A percentile compares a stretch with the other conserved stretches of the same genome.
Conservation (phyloP, 2,113 vertebrate species). For the Ictalurus furcatus region DNA sequence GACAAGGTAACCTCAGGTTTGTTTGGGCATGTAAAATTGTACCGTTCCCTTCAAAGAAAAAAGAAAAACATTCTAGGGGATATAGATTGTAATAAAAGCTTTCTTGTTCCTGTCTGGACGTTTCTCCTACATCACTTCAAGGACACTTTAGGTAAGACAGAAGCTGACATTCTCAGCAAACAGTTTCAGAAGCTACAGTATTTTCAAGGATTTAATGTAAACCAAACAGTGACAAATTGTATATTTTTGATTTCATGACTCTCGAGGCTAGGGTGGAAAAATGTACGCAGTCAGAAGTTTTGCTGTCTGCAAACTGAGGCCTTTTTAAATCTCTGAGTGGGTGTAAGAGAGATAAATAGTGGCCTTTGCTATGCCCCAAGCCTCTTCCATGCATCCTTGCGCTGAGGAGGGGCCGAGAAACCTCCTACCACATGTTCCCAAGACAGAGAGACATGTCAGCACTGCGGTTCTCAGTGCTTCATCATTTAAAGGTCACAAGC, state of each 20-base stretch:
- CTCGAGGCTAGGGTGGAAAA: neutral
- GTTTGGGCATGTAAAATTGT: constrained; percentile 35
- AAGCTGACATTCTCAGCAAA: neutral
- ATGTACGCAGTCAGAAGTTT: constrained; percentile 30
- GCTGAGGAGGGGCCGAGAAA: constrained; percentile 54
- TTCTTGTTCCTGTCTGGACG: constrained; percentile 22
- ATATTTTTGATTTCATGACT: neutral
- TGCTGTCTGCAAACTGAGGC: constrained; percentile 43
- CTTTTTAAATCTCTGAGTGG: constrained; percentile 57
- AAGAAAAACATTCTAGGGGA: constrained; percentile 23
- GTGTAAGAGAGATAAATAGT: constrained; percentile 66
- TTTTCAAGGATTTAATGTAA: constrained; percentile 6
- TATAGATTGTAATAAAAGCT: constrained; percentile 34
- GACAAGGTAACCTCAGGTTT: constrained; percentile 6
- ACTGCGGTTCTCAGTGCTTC: constrained; percentile 58
- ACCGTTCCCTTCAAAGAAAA: constrained; percentile 3
- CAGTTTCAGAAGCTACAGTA: neutral
- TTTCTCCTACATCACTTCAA: constrained; percentile 36
- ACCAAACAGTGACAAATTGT: constrained; percentile 22
- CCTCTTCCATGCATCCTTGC: constrained; percentile 63
- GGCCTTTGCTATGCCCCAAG: constrained; percentile 64
- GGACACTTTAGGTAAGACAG: constrained; percentile 40
- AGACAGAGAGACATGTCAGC: constrained; percentile 71
- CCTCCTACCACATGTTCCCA: constrained; percentile 62
- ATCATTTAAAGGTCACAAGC: constrained; percentile 72